Conservation (phyloP, 1,140 invertebrate species). For the Meloidogyne exigua region DNA sequence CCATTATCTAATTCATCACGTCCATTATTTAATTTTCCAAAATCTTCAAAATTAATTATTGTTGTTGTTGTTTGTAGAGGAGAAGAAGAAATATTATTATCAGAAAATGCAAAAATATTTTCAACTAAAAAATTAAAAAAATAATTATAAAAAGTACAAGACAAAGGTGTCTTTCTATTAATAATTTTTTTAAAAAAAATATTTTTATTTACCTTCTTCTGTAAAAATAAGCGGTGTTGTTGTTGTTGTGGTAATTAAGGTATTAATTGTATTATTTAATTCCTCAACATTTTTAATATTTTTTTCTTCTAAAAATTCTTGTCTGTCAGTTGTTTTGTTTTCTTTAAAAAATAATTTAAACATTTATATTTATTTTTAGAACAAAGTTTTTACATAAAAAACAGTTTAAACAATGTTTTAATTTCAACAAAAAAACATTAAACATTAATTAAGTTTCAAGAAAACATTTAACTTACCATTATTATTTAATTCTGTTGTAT, state of each 20-base stretch:
- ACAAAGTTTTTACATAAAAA: too few species aligned
- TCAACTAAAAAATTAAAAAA: too few species aligned
- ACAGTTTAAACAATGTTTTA: too few species aligned
- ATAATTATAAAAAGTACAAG: too few species aligned
- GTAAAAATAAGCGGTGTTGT: not conserved
- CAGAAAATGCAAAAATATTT: too few species aligned
- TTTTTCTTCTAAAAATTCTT: not conserved
- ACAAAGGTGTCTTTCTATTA: too few species aligned
- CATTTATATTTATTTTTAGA: too few species aligned
- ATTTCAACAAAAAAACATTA: too few species aligned
- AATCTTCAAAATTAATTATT: slow-evolving; percentile 1
- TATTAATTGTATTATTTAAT: not conserved
- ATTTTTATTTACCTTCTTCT: not conserved
- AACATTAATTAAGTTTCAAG: too few species aligned
- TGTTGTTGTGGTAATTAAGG: not conserved
- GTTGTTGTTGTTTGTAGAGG: not conserved
- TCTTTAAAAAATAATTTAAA: not conserved
- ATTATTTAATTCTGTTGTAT: not conserved
- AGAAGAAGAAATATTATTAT: not conserved
- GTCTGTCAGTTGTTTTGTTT: not conserved
- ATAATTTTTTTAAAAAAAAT: not conserved
- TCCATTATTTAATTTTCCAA: slow-evolving; percentile 1
- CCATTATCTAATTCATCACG: slow-evolving; percentile 15
- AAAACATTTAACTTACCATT: not conserved
- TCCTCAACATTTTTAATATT: not conserved